phyloP scores from a whole-genome alignment of 1,140 invertebrate species.

The Watersipora subatra region DNA sequence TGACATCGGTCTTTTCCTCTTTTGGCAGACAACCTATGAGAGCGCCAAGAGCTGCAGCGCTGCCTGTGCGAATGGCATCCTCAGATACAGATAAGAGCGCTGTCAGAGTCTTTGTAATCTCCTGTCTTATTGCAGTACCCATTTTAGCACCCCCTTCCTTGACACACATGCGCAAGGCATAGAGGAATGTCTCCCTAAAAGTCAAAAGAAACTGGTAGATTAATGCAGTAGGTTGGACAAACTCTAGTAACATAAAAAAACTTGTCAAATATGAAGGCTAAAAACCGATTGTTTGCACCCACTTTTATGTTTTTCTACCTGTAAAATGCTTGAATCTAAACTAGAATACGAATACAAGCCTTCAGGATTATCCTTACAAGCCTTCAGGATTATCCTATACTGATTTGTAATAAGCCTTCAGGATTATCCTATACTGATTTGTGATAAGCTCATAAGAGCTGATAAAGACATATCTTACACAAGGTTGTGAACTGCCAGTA shows the following conservation, averaged over 20 bases:
- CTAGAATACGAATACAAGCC: no score
- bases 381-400: no score
- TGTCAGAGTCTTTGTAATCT: constrained; percentile 59
- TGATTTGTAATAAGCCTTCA: no score
- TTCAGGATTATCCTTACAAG: no score
- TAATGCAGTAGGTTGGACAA: no score
- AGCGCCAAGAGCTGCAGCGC: constrained; percentile 75
- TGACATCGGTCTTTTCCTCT: constrained; percentile 58
- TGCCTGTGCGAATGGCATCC: constrained; percentile 62
- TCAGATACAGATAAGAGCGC: constrained; percentile 56
- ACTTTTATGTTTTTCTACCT: no score
- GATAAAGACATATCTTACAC: no score
- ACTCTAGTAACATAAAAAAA: not conserved
- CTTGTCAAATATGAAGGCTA: not conserved
- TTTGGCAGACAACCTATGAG: constrained; percentile 60
- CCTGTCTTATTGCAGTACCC: constrained; percentile 61
- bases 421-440: no score
- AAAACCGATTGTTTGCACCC: no score
- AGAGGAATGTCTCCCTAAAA: constrained; percentile 71
- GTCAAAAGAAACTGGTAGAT: constrained; percentile 2
- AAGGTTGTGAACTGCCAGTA: no score
- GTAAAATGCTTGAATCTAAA: no score
- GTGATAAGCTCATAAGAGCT: no score
- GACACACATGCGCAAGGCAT: constrained; percentile 70
- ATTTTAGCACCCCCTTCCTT: constrained; percentile 74